Base-by-base conservation (phyloP, 2,113 vertebrate genomes). In the Phyllostomus hastatus region DNA sequence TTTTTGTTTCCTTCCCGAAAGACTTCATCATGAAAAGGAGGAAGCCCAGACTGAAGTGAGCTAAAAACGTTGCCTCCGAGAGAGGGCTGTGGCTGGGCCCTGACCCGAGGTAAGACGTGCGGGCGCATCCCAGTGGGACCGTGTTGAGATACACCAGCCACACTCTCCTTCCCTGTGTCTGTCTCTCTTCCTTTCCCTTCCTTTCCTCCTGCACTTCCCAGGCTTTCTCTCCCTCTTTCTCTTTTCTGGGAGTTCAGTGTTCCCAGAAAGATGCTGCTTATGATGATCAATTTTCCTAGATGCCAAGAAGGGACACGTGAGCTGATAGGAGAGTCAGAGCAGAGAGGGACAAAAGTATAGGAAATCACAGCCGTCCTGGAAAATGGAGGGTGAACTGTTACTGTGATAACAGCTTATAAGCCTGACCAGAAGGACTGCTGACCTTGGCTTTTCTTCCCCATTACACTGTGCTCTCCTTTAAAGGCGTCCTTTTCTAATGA, bases 11-110 rank as follows among this genome's bases (percentile, higher is more conserved):
- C 76, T 57, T 90, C 6, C 73, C 43, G 46, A 43, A 97, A 96
- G 91, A 86, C 75, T 97, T 94, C 93, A 96, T 93, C 95, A 97
- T 96, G 96, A 97, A 97, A 95, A 97, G 80, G 67, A 97, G 83
- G 81, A 97, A 97, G 43, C 33, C 81, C 91, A 96, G 85, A 95
- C 33, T 93, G 54, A 57, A 93, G 81, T 97, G 93, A 97, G 67
- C 90, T 43, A 41, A 67, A 96, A 69, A 91, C 91, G 57, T 91
- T 26, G 26, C 76, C 79, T 94, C 70, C 61, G 41, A n/a, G 73
- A 81, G 22, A 79, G 28, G 38, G 87, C 0, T 93, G 85, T 43
- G 83, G 46, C 50, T 75, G 69, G 10, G 26, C 70, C 70, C 81
- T 50, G 52, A 88, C 7, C 16, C 52, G 33, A 95, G 93, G 95